Conservation (phyloP, 2,113 vertebrate genomes). For the Erpornis zantholeuca region DNA sequence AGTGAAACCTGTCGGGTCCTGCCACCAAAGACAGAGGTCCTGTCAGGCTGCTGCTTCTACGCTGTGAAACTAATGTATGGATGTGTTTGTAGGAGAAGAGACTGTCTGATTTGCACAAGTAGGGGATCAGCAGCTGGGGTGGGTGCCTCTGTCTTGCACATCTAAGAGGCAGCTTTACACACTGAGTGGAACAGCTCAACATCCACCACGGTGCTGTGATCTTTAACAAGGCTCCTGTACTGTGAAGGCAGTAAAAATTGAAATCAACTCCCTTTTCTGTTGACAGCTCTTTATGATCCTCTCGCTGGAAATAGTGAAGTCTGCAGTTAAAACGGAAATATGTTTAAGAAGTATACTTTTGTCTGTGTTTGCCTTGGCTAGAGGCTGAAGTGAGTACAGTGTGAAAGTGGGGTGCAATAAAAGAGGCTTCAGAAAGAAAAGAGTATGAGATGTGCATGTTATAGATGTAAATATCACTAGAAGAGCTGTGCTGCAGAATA, state of each 20-base stretch:
- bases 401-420: slow-evolving; percentile 19
- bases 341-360: slow-evolving; percentile 41
- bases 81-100: not conserved
- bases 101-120: not conserved
- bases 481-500: slow-evolving; percentile 49
- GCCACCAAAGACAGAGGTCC: not conserved
- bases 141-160: not conserved
- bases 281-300: slow-evolving; percentile 46
- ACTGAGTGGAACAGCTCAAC: not conserved
- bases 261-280: not conserved
- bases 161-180: not conserved
- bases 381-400: slow-evolving; percentile 29
- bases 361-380: slow-evolving; percentile 66
- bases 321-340: slow-evolving; percentile 41
- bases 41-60: not conserved
- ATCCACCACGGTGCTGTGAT: not conserved
- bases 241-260: not conserved
- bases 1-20: not conserved
- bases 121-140: not conserved
- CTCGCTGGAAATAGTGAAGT: slow-evolving; percentile 46
- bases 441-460: slow-evolving; percentile 46
- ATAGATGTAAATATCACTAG: slow-evolving; percentile 57
- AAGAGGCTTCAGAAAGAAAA: slow-evolving; percentile 47
- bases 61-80: not conserved
- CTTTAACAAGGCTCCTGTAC: not conserved